Evolutionary conservation across 2,797 vertebrate species (phyloP).

Genomic region (Etheostoma nigrum): DNA sequence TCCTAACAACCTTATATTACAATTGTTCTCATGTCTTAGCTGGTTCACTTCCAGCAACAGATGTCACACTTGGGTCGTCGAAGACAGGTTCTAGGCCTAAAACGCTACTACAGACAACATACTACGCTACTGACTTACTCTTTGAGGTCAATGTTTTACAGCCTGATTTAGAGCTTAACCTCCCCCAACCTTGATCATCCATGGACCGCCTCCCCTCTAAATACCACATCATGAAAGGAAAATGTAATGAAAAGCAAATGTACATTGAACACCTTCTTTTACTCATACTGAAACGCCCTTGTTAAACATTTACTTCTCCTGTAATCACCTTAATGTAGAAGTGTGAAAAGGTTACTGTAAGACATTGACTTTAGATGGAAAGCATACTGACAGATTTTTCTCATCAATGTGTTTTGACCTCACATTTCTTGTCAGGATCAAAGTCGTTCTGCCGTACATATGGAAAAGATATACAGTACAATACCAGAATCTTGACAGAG

Average conservation of each 20-base stretch:
- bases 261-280: conserved; percentile 12
- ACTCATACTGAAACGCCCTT: rapidly evolving
- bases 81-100: conserved; percentile 43
- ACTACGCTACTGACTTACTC: conserved; percentile 29
- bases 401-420: conserved; percentile 9
- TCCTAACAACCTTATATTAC: conserved; percentile 4
- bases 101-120: conserved; percentile 16
- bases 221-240: background rate
- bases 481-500: background rate
- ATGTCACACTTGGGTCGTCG: conserved; percentile 18
- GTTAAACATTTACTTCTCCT: conserved; percentile 11
- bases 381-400: conserved; percentile 26
- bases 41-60: conserved; percentile 19
- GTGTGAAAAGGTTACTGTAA: conserved; percentile 60
- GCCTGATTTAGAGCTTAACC: conserved; percentile 49
- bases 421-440: background rate
- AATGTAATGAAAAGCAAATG: background rate
- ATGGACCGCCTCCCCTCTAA: conserved; percentile 46
- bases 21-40: background rate
- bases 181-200: conserved; percentile 68
- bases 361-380: conserved; percentile 30
- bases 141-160: conserved; percentile 59
- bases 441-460: conserved; percentile 6
- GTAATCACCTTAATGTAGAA: conserved; percentile 5
- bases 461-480: background rate